These are phyloP conservation scores for Cybosia mesomella DNA, from an alignment of 2,888 invertebrate genomes.

Conservation along the genomic window DNA sequence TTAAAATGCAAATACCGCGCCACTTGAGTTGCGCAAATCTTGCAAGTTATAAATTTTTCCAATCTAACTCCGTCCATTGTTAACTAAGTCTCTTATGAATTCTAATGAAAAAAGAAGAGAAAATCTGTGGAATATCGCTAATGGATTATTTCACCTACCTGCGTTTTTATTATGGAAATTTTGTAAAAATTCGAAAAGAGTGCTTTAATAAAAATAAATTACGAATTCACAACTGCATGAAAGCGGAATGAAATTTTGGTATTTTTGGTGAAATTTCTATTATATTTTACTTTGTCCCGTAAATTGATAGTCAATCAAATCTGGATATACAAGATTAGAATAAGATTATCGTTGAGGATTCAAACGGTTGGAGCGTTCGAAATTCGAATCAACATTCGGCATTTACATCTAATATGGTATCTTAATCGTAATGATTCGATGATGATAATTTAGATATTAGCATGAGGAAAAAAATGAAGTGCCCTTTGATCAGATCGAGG, in stretches of 20 bases:
- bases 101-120: conserved; percentile 50
- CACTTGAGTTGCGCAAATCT: conserved; percentile 67
- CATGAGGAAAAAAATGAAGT: background rate
- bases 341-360: background rate
- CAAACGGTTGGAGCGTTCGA: background rate
- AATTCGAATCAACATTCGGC: background rate
- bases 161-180: conserved; percentile 46
- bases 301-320: background rate
- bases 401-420: background rate
- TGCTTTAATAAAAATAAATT: conserved; percentile 21
- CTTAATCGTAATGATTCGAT: too few species aligned
- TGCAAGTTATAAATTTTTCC: conserved; percentile 73
- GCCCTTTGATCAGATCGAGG: too few species aligned
- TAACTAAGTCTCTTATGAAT: conserved; percentile 60
- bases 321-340: background rate
- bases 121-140: conserved; percentile 49
- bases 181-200: conserved; percentile 28
- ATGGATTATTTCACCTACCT: conserved; percentile 54
- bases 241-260: conserved; percentile 2
- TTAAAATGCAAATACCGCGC: conserved; percentile 75
- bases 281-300: background rate
- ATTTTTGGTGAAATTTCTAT: background rate
- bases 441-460: background rate
- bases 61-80: conserved; percentile 68
- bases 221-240: conserved; percentile 1